Evolutionary conservation across 2,797 vertebrate species (phyloP), one percentile per base, ranked within the genome.

Genomic region (Cichlasoma orientale): DNA sequence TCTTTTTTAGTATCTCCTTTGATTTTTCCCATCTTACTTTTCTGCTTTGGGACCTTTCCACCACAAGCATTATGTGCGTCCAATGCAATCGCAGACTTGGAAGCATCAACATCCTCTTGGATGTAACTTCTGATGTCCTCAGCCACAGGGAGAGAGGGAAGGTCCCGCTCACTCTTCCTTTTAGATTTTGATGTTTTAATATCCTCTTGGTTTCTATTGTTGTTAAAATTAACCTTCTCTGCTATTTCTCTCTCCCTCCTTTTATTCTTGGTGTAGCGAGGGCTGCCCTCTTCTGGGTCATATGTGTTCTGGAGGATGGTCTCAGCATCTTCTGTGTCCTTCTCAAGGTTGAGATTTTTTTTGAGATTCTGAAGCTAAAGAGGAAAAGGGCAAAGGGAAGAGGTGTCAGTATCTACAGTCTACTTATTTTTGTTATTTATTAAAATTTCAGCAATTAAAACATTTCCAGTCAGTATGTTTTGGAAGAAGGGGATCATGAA

Each of bases 331-430:
- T 93, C 92, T 36, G 86, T 89, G 87, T 95, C 95, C 88, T 97
- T 97, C 41, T 90, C 90, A 41, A 97, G 94, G 90, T 95, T 95
- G 85, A 96, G 88, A 86, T 94, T 95, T 85, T 94, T 96, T 88
- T 90, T 96, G 71, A 97, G 91, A 29, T 93, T 95, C 74, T 96
- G 95, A 90, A 97, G 96, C 98, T 99, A 27, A 69, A 41, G 58
- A 3, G 1, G 19, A 5, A 58, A 77, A 23, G 4, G 68, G 1
- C 16, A 19, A 50, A 75, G 9, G 2, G 70, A 44, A 71, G 1
- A 52, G 9, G 58, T 56, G n/a, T 78, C n/a, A 68, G 1, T 25
- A 27, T 11, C 14, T 56, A 3, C 4, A 47, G 10, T 44, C 36
- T 58, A 8, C 44, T 13, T 21, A 57, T 69, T 7, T 7, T 19